phyloP scores from a whole-genome alignment of 2,797 vertebrate species.

The Anomalospiza imberbis region DNA sequence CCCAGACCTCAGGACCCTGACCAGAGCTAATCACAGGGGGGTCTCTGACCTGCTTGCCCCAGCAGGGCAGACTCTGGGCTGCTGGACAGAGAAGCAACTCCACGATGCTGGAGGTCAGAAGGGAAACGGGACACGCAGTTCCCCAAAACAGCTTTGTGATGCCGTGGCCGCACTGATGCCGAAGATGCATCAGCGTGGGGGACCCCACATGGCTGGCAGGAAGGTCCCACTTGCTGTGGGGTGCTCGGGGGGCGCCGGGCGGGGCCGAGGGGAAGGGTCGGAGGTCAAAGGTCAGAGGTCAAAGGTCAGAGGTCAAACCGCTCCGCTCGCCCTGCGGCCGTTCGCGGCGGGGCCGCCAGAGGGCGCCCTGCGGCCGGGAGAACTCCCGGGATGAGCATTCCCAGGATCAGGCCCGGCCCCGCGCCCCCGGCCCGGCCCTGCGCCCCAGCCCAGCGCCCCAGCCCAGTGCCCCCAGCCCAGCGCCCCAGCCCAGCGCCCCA shows the following conservation, averaged over 20 bases:
- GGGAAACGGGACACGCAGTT: not conserved
- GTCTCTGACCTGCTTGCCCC: not conserved
- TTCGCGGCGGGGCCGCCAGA: not conserved
- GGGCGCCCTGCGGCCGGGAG: not conserved
- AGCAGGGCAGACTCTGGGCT: no score
- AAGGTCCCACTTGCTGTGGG: no score
- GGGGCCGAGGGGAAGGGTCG: no score
- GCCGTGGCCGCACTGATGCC: accelerated
- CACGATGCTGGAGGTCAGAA: accelerated
- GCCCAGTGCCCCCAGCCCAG: no score
- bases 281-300: not conserved
- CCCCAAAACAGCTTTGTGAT: not conserved
- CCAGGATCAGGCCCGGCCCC: not conserved
- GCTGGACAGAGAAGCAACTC: not conserved
- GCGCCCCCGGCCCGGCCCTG: no score
- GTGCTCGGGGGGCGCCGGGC: no score
- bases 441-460: no score
- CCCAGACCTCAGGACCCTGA: accelerated
- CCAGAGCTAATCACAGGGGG: accelerated
- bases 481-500: no score
- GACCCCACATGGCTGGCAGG: no score
- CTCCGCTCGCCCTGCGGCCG: not conserved
- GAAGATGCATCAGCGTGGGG: accelerated
- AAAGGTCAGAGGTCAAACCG: not conserved
- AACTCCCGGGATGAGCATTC: not conserved